Evolutionary conservation across 1,140 invertebrate species (phyloP), one percentile per base, ranked within the genome.

Genomic region (Aporrectodea caliginosa): DNA sequence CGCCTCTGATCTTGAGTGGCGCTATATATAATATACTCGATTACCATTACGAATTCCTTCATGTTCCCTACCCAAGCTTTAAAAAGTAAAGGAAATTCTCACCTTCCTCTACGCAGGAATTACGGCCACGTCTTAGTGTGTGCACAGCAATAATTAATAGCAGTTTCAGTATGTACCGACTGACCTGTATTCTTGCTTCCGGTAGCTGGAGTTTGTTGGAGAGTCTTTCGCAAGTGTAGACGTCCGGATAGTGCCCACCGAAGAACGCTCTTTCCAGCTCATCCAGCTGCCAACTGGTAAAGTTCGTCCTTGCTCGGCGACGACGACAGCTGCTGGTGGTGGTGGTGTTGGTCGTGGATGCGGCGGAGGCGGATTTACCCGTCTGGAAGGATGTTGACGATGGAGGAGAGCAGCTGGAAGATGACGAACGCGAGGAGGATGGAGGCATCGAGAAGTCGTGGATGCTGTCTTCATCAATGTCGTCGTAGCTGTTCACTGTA

Each of bases 171-270:
- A 12, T 22, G 6, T 58, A 27, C 2, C n/a, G 27, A 72, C n/a
- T 72, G 73, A 85, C 85, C 83, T 87, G 85, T 70, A 87, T 85
- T 79, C 86, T 82, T n/a, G 85, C 84, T 77, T 87, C 86, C 1
- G 83, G 83, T 2, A 87, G 78, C 70, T 84, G 83, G 14, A 86
- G 81, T 73, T 81, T 83, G 1, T 77, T 79, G 1, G 86, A 85
- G 35, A 87, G 73, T 70, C 82, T 84, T 78, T 87, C 86, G 72
- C 86, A 75, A 32, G 83, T 83, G 79, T 85, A 86, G 31, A 87
- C 83, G 80, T 87, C 86, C 1, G 86, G 86, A 80, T 87, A 87
- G 69, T 87, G 85, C 12, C 84, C 86, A 73, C 83, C 84, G 29
- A 82, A 77, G 81, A 87, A 87, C 0, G 83, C 83, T 31, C 82